Percentiles rank a stretch among this genome's conserved stretches.
These are phyloP conservation scores for Acropternis orthonyx DNA, from an alignment of 2,797 vertebrate genomes.

Conservation along the genomic window DNA sequence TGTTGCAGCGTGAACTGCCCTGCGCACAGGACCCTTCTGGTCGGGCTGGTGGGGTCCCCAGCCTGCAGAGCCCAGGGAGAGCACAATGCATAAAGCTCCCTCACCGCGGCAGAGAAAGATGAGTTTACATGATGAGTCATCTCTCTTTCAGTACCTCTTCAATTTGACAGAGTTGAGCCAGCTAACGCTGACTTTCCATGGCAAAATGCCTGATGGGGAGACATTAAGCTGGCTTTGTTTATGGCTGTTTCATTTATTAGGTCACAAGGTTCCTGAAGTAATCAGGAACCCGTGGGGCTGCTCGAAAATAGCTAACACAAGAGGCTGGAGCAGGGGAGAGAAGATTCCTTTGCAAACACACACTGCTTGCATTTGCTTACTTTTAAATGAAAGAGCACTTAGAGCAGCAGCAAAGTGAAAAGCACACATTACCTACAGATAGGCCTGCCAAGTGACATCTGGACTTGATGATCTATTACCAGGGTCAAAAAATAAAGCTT, in stretches of 20 bases:
- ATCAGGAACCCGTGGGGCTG: not conserved
- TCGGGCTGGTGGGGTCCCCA: fast-evolving
- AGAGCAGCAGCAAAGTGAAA: not conserved
- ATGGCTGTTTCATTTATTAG: not conserved
- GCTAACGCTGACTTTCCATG: not conserved
- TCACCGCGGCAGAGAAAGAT: fast-evolving
- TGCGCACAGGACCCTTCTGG: not conserved
- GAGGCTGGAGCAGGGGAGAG: not conserved
- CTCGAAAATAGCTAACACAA: not conserved
- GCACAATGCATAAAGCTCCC: not conserved
- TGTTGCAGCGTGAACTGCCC: not conserved
- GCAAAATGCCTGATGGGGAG: not conserved
- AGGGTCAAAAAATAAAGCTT: not conserved
- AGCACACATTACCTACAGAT: not conserved
- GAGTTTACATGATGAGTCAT: not conserved
- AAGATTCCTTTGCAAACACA: not conserved
- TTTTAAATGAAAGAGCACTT: not conserved
- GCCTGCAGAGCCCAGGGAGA: not conserved
- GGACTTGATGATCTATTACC: not conserved
- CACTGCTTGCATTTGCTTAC: not conserved
- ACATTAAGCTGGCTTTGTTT: not conserved
- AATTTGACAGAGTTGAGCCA: not conserved
- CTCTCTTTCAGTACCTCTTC: not conserved
- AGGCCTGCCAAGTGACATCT: not conserved
- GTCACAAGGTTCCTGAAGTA: not conserved